Percentiles rank a stretch among this genome's conserved stretches.
Evolutionary conservation across 2,113 vertebrate species (phyloP).

Genomic region (Macquaria ambigua): DNA sequence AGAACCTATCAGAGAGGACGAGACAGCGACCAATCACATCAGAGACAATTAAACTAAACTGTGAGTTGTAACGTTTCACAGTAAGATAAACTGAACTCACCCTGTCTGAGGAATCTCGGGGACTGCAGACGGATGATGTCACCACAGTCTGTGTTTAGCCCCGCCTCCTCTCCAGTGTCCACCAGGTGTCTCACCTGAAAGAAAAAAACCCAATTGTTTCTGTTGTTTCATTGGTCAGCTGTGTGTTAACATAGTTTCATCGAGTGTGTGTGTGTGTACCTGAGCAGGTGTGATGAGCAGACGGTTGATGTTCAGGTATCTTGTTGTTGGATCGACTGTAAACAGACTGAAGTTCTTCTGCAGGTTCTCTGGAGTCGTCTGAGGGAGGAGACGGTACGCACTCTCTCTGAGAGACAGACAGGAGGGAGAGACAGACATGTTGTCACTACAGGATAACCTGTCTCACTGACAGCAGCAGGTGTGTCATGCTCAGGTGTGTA

Average conservation of each 20-base stretch:
- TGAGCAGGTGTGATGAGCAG: slow-evolving; percentile 89
- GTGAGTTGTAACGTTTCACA: background rate
- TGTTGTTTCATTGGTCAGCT: background rate
- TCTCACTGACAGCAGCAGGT: background rate
- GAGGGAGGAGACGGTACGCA: slow-evolving; percentile 93
- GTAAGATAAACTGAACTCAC: slow-evolving; percentile 75
- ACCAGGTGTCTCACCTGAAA: slow-evolving; percentile 92
- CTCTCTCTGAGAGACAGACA: slow-evolving; percentile 88
- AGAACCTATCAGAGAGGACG: slow-evolving; percentile 83
- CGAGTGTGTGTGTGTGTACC: slow-evolving; percentile 77
- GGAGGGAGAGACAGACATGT: background rate
- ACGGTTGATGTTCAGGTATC: slow-evolving; percentile 91
- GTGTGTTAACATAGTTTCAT: background rate
- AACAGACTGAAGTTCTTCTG: slow-evolving; percentile 96
- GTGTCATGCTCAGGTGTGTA: too few species aligned
- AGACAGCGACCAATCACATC: background rate
- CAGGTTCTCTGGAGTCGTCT: slow-evolving; percentile 97
- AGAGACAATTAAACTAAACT: too few species aligned
- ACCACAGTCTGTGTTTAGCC: slow-evolving; percentile 80
- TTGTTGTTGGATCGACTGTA: slow-evolving; percentile 92
- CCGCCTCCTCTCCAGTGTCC: slow-evolving; percentile 89
- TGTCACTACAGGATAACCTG: background rate
- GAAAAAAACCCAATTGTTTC: background rate
- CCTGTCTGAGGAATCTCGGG: slow-evolving; percentile 86
- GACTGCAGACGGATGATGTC: slow-evolving; percentile 84